Conservation (phyloP, 2,888 invertebrate genomes). For the Meiosimyza decipiens region DNA sequence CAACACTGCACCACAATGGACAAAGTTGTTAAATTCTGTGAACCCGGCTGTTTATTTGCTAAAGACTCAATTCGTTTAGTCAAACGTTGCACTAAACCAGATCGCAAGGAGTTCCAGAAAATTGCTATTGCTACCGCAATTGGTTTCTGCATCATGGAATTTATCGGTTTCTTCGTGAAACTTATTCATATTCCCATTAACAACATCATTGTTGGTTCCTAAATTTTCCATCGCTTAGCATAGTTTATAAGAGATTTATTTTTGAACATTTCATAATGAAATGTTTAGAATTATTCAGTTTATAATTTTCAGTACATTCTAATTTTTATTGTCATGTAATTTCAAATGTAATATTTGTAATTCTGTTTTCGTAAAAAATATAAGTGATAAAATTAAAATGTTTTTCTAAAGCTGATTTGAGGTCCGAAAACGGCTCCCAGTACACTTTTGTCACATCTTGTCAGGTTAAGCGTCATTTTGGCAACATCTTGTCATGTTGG, state of each 20-base stretch:
- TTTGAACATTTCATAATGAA: slow-evolving; percentile 27
- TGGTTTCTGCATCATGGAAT: slow-evolving; percentile 99
- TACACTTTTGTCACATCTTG: no score
- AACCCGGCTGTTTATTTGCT: slow-evolving; percentile 95
- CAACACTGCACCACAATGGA: slow-evolving; percentile 78
- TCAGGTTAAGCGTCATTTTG: no score
- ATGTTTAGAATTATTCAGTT: slow-evolving; percentile 20
- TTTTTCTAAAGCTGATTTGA: no score
- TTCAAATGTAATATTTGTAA: slow-evolving; percentile 22
- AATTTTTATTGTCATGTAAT: slow-evolving; percentile 13
- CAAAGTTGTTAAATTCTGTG: slow-evolving; percentile 93
- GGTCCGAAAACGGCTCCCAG: no score
- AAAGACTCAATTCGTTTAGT: slow-evolving; percentile 98
- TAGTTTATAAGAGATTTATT: slow-evolving; percentile 29
- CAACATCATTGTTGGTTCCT: slow-evolving; percentile 88
- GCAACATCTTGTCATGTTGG: no score
- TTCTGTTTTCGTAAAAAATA: slow-evolving; percentile 15
- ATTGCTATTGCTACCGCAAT: slow-evolving; percentile 99
- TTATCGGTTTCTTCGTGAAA: slow-evolving; percentile 99
- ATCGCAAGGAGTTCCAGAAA: slow-evolving; percentile 99
- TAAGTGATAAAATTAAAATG: no score
- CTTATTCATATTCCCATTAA: slow-evolving; percentile 99
- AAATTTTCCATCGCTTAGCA: slow-evolving; percentile 19
- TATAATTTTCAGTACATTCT: slow-evolving; percentile 17
- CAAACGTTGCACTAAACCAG: slow-evolving; percentile 99